Conservation (phyloP, 2,797 vertebrate species). For the Gambusia yucatana region DNA sequence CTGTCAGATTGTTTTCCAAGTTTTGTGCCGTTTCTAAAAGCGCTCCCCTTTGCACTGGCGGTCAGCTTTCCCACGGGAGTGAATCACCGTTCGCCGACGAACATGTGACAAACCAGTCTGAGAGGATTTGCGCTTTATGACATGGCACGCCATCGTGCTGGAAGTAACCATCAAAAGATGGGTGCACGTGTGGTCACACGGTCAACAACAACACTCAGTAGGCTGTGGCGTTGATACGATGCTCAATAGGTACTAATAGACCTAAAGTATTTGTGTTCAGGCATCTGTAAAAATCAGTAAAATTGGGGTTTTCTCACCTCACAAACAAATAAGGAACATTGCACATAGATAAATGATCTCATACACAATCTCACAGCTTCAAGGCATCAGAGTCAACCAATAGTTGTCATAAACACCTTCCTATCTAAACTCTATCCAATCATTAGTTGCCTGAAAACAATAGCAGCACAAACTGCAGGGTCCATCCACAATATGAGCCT, state of each 20-base stretch:
- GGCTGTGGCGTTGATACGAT: too few species aligned
- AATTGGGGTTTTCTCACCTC: neutral
- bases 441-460: slow-evolving; percentile 56
- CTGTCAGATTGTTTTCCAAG: slow-evolving; percentile 7
- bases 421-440: slow-evolving; percentile 14
- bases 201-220: too few species aligned
- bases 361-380: slow-evolving; percentile 25
- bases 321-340: neutral
- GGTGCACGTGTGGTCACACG: too few species aligned
- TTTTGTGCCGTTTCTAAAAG: neutral
- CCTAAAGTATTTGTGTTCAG: neutral
- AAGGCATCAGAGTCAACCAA: slow-evolving; percentile 42
- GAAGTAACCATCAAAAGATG: too few species aligned
- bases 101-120: too few species aligned
- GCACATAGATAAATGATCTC: neutral
- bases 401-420: slow-evolving; percentile 61
- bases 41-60: neutral
- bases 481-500: slow-evolving; percentile 26
- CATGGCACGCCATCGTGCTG: too few species aligned
- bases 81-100: too few species aligned
- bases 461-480: slow-evolving; percentile 39
- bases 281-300: neutral
- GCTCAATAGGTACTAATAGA: too few species aligned
- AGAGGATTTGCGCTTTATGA: too few species aligned
- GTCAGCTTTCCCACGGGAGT: neutral